Conservation (phyloP, 2,888 invertebrate genomes). For the Drosophila kambysellisi region DNA sequence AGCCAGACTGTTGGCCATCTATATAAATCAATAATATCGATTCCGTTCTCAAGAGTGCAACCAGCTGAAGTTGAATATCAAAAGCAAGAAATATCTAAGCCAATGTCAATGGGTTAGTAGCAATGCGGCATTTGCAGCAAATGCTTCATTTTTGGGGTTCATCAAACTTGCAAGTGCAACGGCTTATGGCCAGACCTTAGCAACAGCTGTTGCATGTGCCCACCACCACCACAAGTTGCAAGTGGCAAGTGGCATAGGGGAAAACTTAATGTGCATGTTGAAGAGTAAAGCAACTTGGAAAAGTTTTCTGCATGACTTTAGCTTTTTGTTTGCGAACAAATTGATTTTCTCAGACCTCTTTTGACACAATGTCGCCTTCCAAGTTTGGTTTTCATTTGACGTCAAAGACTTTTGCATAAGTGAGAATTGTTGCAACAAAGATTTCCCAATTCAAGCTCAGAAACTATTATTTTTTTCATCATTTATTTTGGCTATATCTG, state of each 20-base stretch:
- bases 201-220: constrained; percentile 41
- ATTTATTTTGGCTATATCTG: background rate
- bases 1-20: constrained; percentile 10
- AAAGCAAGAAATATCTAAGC: constrained; percentile 33
- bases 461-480: background rate
- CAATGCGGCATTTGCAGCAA: constrained; percentile 35
- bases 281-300: constrained; percentile 7
- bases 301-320: constrained; percentile 6
- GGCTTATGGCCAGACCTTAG: constrained; percentile 6
- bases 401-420: constrained; percentile 1
- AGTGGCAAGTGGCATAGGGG: constrained; percentile 2
- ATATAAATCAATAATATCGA: constrained; percentile 74
- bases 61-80: constrained; percentile 22
- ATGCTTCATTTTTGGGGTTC: constrained; percentile 11
- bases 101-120: constrained; percentile 57
- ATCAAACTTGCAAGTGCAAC: constrained; percentile 29
- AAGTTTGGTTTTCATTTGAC: constrained; percentile 2
- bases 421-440: background rate
- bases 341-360: constrained; percentile 16
- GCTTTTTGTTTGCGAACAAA: background rate
- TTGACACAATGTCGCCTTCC: background rate
- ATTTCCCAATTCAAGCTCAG: background rate
- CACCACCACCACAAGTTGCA: background rate
- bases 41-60: constrained; percentile 36
- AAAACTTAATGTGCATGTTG: constrained; percentile 16